A percentile compares a stretch with the other conserved stretches of the same genome.
Evolutionary conservation across 2,888 invertebrate species (phyloP).

Genomic region (Spilarctia lutea): DNA sequence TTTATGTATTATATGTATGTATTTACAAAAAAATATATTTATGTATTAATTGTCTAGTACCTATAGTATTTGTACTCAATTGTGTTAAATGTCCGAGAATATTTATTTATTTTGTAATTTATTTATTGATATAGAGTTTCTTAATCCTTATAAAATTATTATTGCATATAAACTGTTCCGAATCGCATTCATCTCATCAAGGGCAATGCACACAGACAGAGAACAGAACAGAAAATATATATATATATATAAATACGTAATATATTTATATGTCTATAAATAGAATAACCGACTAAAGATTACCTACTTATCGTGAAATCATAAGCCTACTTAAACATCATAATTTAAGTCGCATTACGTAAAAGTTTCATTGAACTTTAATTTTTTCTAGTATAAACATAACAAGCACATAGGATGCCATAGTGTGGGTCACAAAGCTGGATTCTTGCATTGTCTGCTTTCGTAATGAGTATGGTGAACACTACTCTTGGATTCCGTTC

Average conservation of each 20-base stretch:
- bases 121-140: background rate
- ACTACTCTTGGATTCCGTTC: too few species aligned
- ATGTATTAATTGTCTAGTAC: too few species aligned
- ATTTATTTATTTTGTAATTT: too few species aligned
- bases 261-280: background rate
- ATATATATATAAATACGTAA: background rate
- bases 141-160: too few species aligned
- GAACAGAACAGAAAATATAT: background rate
- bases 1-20: too few species aligned
- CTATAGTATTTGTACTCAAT: too few species aligned
- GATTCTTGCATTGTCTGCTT: too few species aligned
- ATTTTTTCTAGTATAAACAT: conserved; percentile 36
- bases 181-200: background rate
- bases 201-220: too few species aligned
- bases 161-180: background rate
- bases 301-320: conserved; percentile 2
- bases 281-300: conserved; percentile 1
- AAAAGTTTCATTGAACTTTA: conserved; percentile 1
- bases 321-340: conserved; percentile 4
- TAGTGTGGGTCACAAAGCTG: too few species aligned
- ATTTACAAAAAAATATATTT: too few species aligned
- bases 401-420: conserved; percentile 10
- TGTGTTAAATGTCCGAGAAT: too few species aligned
- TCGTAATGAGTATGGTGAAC: too few species aligned
- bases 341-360: conserved; percentile 11